A percentile compares a stretch with the other conserved stretches of the same genome.
These are phyloP conservation scores for Chionoecetes opilio DNA, from an alignment of 1,140 invertebrate genomes.

Conservation along the genomic window DNA sequence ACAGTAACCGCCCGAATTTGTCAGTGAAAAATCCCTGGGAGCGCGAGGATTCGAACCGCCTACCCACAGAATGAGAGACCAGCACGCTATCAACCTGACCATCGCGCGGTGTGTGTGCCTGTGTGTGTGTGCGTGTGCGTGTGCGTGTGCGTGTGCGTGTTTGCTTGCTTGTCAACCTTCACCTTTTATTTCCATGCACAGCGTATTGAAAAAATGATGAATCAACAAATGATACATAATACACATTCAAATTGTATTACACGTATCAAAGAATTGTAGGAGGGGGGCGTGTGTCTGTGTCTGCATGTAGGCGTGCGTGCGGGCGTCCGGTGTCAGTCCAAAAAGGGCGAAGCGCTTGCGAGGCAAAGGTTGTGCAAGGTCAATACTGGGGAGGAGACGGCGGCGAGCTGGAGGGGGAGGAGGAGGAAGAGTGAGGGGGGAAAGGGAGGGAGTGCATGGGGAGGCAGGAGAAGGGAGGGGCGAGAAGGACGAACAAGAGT, in stretches of 20 bases:
- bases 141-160: background rate
- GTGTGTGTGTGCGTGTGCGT: background rate
- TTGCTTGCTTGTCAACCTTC: too few relatives aligned
- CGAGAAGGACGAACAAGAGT: background rate
- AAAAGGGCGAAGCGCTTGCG: background rate
- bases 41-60: too few relatives aligned
- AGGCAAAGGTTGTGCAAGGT: conserved; percentile 27
- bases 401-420: background rate
- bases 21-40: too few relatives aligned
- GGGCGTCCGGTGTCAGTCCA: too few relatives aligned
- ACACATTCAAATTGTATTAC: too few relatives aligned
- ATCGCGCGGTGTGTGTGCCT: background rate
- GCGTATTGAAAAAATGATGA: too few relatives aligned
- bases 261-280: too few relatives aligned
- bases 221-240: too few relatives aligned
- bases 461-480: background rate
- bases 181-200: too few relatives aligned
- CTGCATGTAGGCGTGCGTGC: background rate
- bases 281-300: background rate
- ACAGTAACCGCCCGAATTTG: too few relatives aligned
- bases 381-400: conserved; percentile 24
- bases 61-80: too few relatives aligned
- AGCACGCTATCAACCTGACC: too few relatives aligned
- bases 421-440: background rate
- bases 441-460: background rate